A percentile compares a stretch with the other conserved stretches of the same genome.
Conservation (phyloP, 2,113 vertebrate species). For the Eidolon helvum region DNA sequence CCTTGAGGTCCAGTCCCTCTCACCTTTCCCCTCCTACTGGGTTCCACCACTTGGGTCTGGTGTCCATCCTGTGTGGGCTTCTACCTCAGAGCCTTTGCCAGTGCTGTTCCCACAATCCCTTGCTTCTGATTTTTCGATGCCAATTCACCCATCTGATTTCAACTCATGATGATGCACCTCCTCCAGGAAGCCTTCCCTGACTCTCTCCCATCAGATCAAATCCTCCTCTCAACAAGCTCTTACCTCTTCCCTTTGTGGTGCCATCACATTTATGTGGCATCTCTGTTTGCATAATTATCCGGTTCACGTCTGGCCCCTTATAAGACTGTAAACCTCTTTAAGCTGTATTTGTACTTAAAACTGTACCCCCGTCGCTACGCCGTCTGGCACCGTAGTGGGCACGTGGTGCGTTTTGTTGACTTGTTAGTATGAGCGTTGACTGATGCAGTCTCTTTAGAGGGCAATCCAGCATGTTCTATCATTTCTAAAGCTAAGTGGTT, state of each 20-base stretch:
- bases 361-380: not conserved
- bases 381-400: not conserved
- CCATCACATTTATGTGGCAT: not conserved
- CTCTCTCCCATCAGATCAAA: not conserved
- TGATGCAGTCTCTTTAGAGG: not conserved
- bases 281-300: not conserved
- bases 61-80: not conserved
- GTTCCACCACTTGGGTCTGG: not conserved
- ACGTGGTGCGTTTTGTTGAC: not conserved
- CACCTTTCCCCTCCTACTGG: not conserved
- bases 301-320: not conserved
- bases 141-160: not conserved
- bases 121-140: not conserved
- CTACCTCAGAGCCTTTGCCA: not conserved
- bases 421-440: not conserved
- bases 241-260: no score
- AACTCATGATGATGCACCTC: not conserved
- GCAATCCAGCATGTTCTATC: not conserved
- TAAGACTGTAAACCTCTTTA: not conserved
- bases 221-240: not conserved
- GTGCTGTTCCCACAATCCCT: not conserved
- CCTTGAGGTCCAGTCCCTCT: not conserved
- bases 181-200: not conserved
- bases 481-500: not conserved
- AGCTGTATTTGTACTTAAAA: not conserved